Evolutionary conservation across 2,888 invertebrate genomes (phyloP).

Genomic region (Drosophila infuscata): DNA sequence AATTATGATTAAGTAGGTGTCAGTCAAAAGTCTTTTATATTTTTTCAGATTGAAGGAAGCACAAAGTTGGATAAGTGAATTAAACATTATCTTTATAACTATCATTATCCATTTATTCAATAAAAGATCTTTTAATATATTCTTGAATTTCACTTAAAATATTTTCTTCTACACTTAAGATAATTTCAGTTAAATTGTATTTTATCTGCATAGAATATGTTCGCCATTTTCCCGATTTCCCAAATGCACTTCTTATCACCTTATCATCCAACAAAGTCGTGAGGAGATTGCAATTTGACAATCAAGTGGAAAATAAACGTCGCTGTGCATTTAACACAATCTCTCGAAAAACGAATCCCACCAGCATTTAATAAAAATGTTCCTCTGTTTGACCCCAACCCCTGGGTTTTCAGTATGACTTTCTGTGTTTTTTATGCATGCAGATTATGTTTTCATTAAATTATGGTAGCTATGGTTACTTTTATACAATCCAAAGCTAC

Average conservation of each 20-base stretch:
- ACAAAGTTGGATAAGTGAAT: neutral
- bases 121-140: neutral
- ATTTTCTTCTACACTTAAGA: neutral
- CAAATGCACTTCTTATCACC: neutral
- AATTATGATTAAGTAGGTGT: neutral
- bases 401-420: conserved; percentile 22
- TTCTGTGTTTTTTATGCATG: conserved; percentile 58
- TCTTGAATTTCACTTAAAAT: too few relatives aligned
- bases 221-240: neutral
- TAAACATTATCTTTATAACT: neutral
- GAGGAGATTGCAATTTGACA: conserved; percentile 28
- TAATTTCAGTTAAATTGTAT: neutral
- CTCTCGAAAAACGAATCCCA: conserved; percentile 31
- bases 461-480: conserved; percentile 81
- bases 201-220: neutral
- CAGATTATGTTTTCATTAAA: conserved; percentile 82
- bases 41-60: neutral
- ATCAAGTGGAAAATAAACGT: conserved; percentile 42
- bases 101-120: neutral
- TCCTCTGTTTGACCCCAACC: conserved; percentile 8
- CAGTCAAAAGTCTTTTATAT: neutral
- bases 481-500: conserved; percentile 77
- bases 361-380: conserved; percentile 61
- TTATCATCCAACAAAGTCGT: neutral
- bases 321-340: conserved; percentile 32